Evolutionary conservation across 2,113 vertebrate genomes (phyloP), one percentile per base, ranked within the genome.

Genomic region (Tupaia tana): DNA sequence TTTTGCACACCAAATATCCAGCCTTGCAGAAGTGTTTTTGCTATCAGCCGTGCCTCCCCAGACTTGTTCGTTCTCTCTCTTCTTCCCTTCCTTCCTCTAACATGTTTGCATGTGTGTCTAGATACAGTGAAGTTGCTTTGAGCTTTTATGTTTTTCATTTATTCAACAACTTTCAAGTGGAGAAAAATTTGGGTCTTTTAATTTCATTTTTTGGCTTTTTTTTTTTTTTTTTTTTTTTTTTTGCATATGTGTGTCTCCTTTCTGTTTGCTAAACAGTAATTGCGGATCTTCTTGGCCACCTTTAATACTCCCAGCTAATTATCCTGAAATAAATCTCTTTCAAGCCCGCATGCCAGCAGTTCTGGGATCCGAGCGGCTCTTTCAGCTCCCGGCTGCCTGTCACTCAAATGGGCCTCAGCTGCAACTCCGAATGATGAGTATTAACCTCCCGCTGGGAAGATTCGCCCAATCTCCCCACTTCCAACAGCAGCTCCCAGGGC

Each of bases 361-460:
- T 98, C 98, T 98, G 98, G 98, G 98, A 99, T 99, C 97, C 96
- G 92, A 98, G 98, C 97, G 12, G 98, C 98, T 98, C 98, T 99
- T 99, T 99, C 98, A 98, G 98, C 98, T 99, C 98, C 98, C 11
- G 97, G 98, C 98, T 95, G 98, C 99, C 99, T 99, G 99, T 99
- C 99, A 99, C 98, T 99, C 99, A 99, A 98, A 98, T 96, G 98
- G 99, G 99, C 98, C 99, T 99, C 99, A 99, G 99, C 99, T 99
- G 99, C 98, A 99, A 98, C 98, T 98, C 98, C 94, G 98, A 99
- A 99, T 99, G 99, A 99, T 98, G 99, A 99, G 99, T 99, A 99
- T 99, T 99, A 99, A 98, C 99, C 99, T 99, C 99, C 99, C 97
- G 98, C 99, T 99, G 99, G 98, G 99, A 98, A 99, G 98, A 99